Evolutionary conservation across 2,888 invertebrate genomes (phyloP).

Genomic region (Leistus spinibarbis): DNA sequence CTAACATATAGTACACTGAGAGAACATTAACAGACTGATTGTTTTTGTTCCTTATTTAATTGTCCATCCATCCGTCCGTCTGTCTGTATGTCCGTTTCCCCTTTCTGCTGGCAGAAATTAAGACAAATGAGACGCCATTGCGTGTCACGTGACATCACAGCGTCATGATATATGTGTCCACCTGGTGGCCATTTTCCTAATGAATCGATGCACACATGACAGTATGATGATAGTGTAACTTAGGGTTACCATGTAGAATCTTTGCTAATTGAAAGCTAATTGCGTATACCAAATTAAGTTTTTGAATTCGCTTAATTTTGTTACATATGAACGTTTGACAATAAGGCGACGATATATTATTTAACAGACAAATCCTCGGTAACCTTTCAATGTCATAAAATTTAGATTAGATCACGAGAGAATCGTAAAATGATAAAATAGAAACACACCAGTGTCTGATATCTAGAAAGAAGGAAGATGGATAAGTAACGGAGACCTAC

Average conservation of each 20-base stretch:
- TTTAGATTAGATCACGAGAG: too few species aligned
- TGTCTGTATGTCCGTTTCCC: constrained; percentile 18
- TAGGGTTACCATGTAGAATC: neutral
- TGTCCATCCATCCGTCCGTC: constrained; percentile 17
- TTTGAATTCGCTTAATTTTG: too few species aligned
- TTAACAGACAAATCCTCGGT: too few species aligned
- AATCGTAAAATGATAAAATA: neutral
- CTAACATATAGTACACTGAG: constrained; percentile 1
- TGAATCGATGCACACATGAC: constrained; percentile 31
- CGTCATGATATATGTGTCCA: constrained; percentile 37
- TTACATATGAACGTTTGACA: too few species aligned
- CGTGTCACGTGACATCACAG: constrained; percentile 28
- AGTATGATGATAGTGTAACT: neutral
- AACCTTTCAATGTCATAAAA: too few species aligned
- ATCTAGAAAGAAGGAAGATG: neutral
- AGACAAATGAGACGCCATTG: constrained; percentile 33
- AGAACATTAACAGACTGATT: constrained; percentile 7
- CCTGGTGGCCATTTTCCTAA: constrained; percentile 38
- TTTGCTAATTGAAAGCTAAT: too few species aligned
- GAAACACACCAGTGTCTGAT: neutral
- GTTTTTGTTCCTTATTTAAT: constrained; percentile 39
- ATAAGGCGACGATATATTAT: too few species aligned
- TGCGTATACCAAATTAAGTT: too few species aligned
- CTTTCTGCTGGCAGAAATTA: constrained; percentile 12
- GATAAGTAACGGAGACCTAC: neutral